Evolutionary conservation across 2,888 invertebrate species (phyloP).

Genomic region (Amphimallon solstitiale): DNA sequence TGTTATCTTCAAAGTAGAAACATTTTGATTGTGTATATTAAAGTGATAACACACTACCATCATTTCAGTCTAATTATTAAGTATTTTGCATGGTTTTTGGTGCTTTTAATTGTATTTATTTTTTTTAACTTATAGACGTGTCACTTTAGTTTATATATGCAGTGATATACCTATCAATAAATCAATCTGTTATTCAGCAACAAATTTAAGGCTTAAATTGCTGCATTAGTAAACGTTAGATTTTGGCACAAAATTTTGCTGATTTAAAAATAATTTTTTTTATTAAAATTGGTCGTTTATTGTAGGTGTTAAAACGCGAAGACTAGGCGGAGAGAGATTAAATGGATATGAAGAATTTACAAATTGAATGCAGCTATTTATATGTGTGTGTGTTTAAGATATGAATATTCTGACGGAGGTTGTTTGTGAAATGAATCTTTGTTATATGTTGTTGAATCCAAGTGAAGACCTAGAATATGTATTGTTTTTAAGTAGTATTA

Average conservation of each 20-base stretch:
- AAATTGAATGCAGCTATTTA: conserved; percentile 15
- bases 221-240: conserved; percentile 20
- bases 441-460: neutral
- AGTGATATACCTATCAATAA: neutral
- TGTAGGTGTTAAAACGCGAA: conserved; percentile 28
- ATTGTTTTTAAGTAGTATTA: neutral
- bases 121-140: too few species aligned
- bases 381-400: conserved; percentile 21
- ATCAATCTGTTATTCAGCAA: neutral
- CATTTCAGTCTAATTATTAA: too few species aligned
- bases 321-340: conserved; percentile 18
- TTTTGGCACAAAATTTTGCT: neutral
- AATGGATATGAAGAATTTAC: conserved; percentile 20
- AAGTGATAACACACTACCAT: too few species aligned
- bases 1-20: too few species aligned
- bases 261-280: neutral
- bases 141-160: conserved; percentile 13
- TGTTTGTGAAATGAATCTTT: conserved; percentile 2
- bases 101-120: too few species aligned
- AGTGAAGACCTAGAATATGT: neutral
- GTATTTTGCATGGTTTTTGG: too few species aligned
- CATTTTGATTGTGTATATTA: too few species aligned
- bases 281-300: conserved; percentile 30
- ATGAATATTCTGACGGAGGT: conserved; percentile 11
- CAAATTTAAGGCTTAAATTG: neutral